These are phyloP conservation scores for Rhegmatorhina hoffmannsi DNA, from an alignment of 2,113 vertebrate species.

Conservation along the genomic window DNA sequence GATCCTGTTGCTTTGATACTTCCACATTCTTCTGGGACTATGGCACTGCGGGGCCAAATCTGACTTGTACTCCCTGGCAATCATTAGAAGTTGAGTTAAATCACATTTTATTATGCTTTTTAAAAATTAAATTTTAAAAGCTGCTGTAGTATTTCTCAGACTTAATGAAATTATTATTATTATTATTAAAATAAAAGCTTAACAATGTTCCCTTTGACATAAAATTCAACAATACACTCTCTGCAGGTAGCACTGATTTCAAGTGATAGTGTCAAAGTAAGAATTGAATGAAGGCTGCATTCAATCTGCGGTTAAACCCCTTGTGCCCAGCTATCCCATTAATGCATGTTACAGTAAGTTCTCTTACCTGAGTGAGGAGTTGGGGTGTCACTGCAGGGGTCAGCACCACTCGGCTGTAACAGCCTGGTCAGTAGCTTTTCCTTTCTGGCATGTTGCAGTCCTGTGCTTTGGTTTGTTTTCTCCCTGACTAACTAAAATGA, in stretches of 20 bases:
- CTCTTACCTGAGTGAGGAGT: slow-evolving; percentile 17
- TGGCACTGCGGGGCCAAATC: background rate
- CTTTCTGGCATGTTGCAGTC: background rate
- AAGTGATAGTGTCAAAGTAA: slow-evolving; percentile 65
- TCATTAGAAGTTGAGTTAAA: background rate
- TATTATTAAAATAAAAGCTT: background rate
- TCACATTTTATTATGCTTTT: background rate
- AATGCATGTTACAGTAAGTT: slow-evolving; percentile 57
- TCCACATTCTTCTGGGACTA: background rate
- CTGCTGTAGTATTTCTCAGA: background rate
- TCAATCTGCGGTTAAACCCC: slow-evolving; percentile 40
- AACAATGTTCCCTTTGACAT: slow-evolving; percentile 26
- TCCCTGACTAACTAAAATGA: background rate
- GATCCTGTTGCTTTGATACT: background rate
- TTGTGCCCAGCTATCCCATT: slow-evolving; percentile 63
- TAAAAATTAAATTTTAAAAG: background rate
- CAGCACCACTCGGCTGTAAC: background rate
- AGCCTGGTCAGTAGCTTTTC: background rate
- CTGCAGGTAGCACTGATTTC: slow-evolving; percentile 64
- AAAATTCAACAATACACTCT: slow-evolving; percentile 40
- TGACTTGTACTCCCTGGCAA: background rate
- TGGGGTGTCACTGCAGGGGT: slow-evolving; percentile 20
- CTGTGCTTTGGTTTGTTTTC: background rate
- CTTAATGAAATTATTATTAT: background rate
- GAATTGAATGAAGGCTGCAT: slow-evolving; percentile 58